Base-by-base conservation (phyloP, 2,888 invertebrate species). In the Exocentrus adspersus region DNA sequence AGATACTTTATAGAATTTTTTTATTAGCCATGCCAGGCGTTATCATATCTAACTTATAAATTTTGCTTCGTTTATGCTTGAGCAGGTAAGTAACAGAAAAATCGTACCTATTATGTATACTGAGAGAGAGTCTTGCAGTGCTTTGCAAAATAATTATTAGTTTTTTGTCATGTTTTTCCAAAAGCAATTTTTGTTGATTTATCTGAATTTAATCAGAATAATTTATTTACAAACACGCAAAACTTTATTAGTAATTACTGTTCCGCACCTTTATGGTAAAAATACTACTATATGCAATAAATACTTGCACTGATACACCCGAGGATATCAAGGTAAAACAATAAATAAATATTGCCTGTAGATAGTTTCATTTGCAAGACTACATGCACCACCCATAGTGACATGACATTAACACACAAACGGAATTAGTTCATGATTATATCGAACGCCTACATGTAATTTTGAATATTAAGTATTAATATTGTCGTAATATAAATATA, bases 351-450 rank as follows among this genome's bases (percentile, higher is more conserved):
- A 37, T 37, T 30, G 30, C n/a, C 24, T 37, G 14, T n/a, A 37
- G 1, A 37, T n/a, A 14, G 6, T 37, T 37, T 37, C 37, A 37
- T 2, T 14, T 14, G 37, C 37, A 37, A 37, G 14, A 37, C n/a
- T 12, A n/a, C 37, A 0, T 37, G n/a, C 37, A 37, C 37, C 37
- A 37, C 37, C 37, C 37, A 37, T 37, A n/a, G 12, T 14, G n/a
- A 12, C 5, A 37, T 14, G n/a, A 12, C 5, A 37, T 37, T 37
- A 37, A 37, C 37, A 37, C 37, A 37, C 37, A 37, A 37, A 37
- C 37, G 6, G 37, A 37, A 37, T 37, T 37, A 37, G 37, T 37
- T n/a, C 37, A 37, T 37, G 37, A 37, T 37, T 37, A 37, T 37
- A 37, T 37, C 12, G 12, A 37, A n/a, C 37, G 37, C 37, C 37